These are phyloP conservation scores for Mystacides longicornis DNA, from an alignment of 2,888 invertebrate genomes.

Conservation along the genomic window DNA sequence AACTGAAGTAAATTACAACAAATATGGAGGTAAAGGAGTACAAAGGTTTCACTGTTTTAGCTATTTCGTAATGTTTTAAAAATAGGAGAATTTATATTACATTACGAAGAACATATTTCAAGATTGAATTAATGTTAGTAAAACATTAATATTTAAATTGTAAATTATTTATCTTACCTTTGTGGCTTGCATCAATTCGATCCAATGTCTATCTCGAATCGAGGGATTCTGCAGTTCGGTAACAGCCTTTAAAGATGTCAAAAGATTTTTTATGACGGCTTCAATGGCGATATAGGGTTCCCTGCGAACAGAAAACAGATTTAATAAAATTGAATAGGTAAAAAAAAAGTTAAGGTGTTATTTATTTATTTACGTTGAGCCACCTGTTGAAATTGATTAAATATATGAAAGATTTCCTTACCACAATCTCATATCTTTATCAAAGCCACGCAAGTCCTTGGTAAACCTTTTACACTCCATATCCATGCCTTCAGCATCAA, in stretches of 20 bases:
- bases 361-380: not conserved
- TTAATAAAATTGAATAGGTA: not conserved
- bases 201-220: constrained; percentile 90
- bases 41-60: too few species aligned
- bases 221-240: constrained; percentile 92
- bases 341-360: not conserved
- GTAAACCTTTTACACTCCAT: constrained; percentile 89
- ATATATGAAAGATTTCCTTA: constrained; percentile 30
- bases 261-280: constrained; percentile 79
- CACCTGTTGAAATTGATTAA: not conserved
- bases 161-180: too few species aligned
- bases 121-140: too few species aligned
- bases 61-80: too few species aligned
- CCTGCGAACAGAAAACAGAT: too few species aligned
- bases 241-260: constrained; percentile 87
- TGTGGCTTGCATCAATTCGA: constrained; percentile 87
- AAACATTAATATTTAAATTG: too few species aligned
- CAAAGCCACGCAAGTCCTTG: constrained; percentile 71
- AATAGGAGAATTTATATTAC: too few species aligned
- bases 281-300: constrained; percentile 77
- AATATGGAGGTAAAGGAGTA: too few species aligned
- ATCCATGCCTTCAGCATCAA: constrained; percentile 92
- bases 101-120: too few species aligned
- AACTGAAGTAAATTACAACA: too few species aligned
- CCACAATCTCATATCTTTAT: constrained; percentile 73